These are phyloP conservation scores for Megaustenia siamemsis DNA, from an alignment of 2,888 invertebrate genomes.

Conservation along the genomic window DNA sequence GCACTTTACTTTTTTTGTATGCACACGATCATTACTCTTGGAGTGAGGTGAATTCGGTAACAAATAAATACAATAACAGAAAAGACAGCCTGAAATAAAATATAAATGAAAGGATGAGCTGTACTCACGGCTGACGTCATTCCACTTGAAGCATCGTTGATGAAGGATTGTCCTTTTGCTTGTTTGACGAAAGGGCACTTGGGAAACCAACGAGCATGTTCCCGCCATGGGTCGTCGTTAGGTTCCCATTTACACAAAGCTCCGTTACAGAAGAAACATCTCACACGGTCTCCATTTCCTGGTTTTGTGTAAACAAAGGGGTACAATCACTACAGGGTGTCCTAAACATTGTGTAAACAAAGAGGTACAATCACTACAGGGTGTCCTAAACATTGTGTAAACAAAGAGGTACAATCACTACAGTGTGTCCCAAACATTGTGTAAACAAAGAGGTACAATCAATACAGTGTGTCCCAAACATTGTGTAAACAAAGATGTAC, in stretches of 20 bases:
- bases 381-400: too few species aligned
- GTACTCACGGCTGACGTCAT: constrained; percentile 28
- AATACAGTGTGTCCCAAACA: too few species aligned
- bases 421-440: too few species aligned
- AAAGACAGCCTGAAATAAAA: background rate
- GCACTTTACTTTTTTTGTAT: too few species aligned
- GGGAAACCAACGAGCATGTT: constrained; percentile 95
- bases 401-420: background rate
- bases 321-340: background rate
- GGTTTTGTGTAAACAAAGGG: constrained; percentile 6
- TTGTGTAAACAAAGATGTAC: too few species aligned
- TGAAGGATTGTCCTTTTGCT: constrained; percentile 87
- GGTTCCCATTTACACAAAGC: constrained; percentile 96
- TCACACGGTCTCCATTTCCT: constrained; percentile 82
- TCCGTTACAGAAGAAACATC: constrained; percentile 96
- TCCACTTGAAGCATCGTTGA: constrained; percentile 76
- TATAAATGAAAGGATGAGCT: background rate
- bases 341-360: constrained; percentile 1
- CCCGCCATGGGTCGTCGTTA: constrained; percentile 94
- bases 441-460: background rate
- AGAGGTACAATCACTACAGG: background rate
- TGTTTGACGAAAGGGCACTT: constrained; percentile 90
- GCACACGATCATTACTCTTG: background rate
- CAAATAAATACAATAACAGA: background rate
- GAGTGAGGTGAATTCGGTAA: background rate